Evolutionary conservation across 1,140 invertebrate species (phyloP), one percentile per base, ranked within the genome.

Genomic region (Brevipalpus yothersi): DNA sequence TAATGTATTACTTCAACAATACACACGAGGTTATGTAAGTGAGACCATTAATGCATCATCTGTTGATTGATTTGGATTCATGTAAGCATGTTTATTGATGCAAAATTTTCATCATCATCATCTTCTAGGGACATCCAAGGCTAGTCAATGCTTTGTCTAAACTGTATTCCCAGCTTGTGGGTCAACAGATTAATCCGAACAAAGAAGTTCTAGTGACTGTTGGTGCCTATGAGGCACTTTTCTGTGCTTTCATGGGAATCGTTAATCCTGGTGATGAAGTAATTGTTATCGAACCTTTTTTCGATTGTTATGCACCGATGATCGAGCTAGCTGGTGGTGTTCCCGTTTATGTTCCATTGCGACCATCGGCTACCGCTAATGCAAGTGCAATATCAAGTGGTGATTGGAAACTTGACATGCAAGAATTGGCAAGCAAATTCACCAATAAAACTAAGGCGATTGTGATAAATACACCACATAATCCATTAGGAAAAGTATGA

Each of bases 241-340:
- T 67, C 58, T 74, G 71, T 63, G 62, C 70, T 39, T 67, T 77
- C 45, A 66, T 73, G 54, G 75, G 74, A 19, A 59, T 72, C 19
- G 56, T 75, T 15, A 70, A 73, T 60, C 69, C 70, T 13, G 76
- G 73, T 41, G 77, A 78, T 68, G 75, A 78, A 67, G 75, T 74
- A 62, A 91, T 95, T 62, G 87, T 98, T 39, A 90, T 97, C 61
- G 93, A 97, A 70, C 93, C 93, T 9, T 96, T 84, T 72, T 97
- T 92, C 70, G 93, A 97, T 70, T 94, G 91, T 68, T 98, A 97
- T 69, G 84, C 84, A 61, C 88, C 89, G 1, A 92, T 96, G 83
- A 82, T 95, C 1, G 77, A 75, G 65, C 78, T 80, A 63, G 86
- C 86, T 23, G 88, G 88, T 1, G 94, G 88, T 13, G 75, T 79